A percentile compares a stretch with the other conserved stretches of the same genome.
Evolutionary conservation across 1,140 invertebrate genomes (phyloP).

Genomic region (Paraescarpia echinospica): DNA sequence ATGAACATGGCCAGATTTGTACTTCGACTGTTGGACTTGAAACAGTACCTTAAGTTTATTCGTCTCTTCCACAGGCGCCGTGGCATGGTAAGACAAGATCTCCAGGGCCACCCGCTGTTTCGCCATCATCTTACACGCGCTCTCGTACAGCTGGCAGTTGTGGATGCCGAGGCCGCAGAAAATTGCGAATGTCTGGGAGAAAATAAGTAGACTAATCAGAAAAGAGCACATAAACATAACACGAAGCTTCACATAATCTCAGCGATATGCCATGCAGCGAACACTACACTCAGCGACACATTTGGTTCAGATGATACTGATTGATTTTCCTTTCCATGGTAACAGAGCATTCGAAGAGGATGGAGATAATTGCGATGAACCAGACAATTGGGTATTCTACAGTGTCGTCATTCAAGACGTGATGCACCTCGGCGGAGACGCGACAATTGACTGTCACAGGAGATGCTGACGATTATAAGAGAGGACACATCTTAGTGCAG

Average conservation of each 20-base stretch:
- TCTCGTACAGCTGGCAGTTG: conserved; percentile 93
- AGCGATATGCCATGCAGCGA: neutral
- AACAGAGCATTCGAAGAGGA: neutral
- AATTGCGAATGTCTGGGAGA: conserved; percentile 94
- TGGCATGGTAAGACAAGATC: conserved; percentile 91
- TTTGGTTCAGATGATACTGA: neutral
- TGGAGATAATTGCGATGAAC: neutral
- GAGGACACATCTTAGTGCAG: neutral
- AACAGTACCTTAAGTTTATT: conserved; percentile 61
- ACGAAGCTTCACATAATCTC: neutral
- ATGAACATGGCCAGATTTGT: too few species aligned
- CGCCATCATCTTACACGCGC: conserved; percentile 73
- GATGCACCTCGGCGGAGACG: neutral
- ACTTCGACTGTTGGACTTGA: too few species aligned
- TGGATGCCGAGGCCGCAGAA: conserved; percentile 93
- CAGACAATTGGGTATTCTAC: neutral
- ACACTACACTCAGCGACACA: neutral
- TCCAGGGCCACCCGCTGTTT: conserved; percentile 92
- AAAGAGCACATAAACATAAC: neutral
- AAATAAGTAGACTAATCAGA: conserved; percentile 47
- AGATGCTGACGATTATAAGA: neutral
- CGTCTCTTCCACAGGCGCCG: conserved; percentile 81
- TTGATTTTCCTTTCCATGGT: neutral
- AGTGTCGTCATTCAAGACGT: neutral
- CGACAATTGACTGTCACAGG: neutral